Evolutionary conservation across 2,113 vertebrate species (phyloP), one percentile per base, ranked within the genome.

Genomic region (Prolemur simus): DNA sequence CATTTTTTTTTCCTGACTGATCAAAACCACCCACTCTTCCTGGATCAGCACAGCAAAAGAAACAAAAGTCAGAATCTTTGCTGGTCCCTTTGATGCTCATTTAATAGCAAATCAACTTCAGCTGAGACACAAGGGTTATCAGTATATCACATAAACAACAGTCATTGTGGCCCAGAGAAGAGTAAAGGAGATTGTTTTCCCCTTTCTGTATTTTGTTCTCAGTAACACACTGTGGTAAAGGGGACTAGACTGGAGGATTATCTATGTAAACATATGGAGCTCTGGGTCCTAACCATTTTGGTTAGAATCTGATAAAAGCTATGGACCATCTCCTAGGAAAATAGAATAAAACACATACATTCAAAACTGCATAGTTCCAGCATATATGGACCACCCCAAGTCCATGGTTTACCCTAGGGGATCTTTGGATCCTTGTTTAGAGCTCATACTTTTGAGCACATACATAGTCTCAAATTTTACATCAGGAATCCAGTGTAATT

Each of bases 361-460:
- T 89, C 45, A 89, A 54, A 94, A 58, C 45, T 76, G 58, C 5
- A 71, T 10, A 74, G 17, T 71, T 78, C 81, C 47, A 52, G 49
- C 49, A 0, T 49, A 56, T 45, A 15, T 32, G n/a, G 37, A 52
- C 32, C 27, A 6, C 21, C 15, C 47, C 32, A 37, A 58, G 49
- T 78, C 17, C 42, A 56, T 45, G 20, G 2, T 52, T 82, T 96
- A 37, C 14, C 34, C 80, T 77, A 64, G 27, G 42, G 18, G 1
- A 21, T n/a, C 27, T 7, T 39, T 68, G 47, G 39, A 60, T 15
- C 20, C 52, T 34, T 69, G 37, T 80, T 92, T n/a, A 49, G 17
- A 95, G 80, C 77, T 95, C 81, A 64, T 39, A 60, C 60, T 81
- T 92, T 87, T 86, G 37, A 85, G 56, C 66, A 77, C 32, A 45